Percentiles rank a stretch among this genome's conserved stretches.
These are phyloP conservation scores for Ramphastos sulfuratus DNA, from an alignment of 2,113 vertebrate genomes.

Conservation along the genomic window DNA sequence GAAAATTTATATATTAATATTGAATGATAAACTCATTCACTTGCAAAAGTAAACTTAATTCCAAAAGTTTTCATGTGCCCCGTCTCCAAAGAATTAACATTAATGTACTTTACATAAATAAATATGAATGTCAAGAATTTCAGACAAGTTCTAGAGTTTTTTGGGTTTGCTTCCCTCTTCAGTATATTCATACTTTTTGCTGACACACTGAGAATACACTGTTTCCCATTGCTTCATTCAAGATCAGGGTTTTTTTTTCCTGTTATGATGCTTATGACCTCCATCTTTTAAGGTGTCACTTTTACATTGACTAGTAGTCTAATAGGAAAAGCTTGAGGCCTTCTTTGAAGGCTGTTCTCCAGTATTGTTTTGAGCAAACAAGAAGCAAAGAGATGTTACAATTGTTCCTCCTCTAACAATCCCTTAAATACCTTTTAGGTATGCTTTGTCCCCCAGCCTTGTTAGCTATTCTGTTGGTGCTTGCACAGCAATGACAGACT, in stretches of 20 bases:
- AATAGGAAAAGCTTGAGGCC: not conserved
- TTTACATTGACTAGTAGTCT: not conserved
- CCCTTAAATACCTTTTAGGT: not conserved
- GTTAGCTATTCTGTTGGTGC: not conserved
- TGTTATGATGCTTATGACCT: not conserved
- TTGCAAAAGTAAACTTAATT: slow-evolving; percentile 59
- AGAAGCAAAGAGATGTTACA: not conserved
- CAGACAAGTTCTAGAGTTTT: not conserved
- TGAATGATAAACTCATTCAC: slow-evolving; percentile 39
- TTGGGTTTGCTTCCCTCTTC: not conserved
- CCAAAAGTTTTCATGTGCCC: slow-evolving; percentile 28
- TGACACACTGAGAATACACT: not conserved
- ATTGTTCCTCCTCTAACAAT: not conserved
- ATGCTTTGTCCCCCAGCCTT: not conserved
- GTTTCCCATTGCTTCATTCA: not conserved
- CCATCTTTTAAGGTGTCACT: not conserved
- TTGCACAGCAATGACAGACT: not conserved
- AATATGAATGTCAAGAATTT: slow-evolving; percentile 42
- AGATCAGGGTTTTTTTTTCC: not conserved
- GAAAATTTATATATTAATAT: slow-evolving; percentile 61
- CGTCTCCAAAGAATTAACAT: slow-evolving; percentile 59
- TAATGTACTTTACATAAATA: slow-evolving; percentile 61
- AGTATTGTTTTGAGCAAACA: not conserved
- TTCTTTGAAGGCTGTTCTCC: not conserved
- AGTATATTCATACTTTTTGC: not conserved